Conservation (phyloP, 2,888 invertebrate genomes). For the Apamea monoglypha region DNA sequence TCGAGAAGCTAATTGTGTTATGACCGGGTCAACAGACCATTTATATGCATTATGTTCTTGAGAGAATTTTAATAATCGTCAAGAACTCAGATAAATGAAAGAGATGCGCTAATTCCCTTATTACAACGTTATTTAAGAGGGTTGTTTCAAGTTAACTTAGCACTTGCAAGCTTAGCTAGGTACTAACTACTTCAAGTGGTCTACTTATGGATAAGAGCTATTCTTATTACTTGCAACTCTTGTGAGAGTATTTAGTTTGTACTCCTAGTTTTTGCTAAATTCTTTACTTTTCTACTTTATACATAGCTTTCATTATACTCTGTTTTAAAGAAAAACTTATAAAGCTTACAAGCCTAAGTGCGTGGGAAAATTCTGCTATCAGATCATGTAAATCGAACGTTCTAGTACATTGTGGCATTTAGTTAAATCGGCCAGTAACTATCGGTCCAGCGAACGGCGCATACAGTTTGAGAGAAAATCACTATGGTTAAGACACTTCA, state of each 20-base stretch:
- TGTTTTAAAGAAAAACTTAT: background rate
- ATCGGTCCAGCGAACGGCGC: conserved; percentile 28
- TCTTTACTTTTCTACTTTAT: background rate
- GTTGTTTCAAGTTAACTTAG: conserved; percentile 13
- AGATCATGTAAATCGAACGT: conserved; percentile 30
- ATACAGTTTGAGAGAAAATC: conserved; percentile 48
- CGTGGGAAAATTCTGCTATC: conserved; percentile 53
- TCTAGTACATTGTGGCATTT: conserved; percentile 41
- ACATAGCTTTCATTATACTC: background rate
- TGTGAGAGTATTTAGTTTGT: background rate
- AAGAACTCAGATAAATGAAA: conserved; percentile 47
- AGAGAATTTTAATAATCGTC: conserved; percentile 64
- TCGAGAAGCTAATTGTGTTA: conserved; percentile 69
- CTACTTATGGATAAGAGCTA: conserved; percentile 3
- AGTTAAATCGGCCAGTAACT: conserved; percentile 34
- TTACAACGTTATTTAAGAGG: conserved; percentile 18
- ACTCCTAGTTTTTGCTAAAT: background rate
- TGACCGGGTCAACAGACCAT: conserved; percentile 71
- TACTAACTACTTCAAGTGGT: conserved; percentile 4
- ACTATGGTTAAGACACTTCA: conserved; percentile 43
- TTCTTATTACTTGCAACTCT: conserved; percentile 19
- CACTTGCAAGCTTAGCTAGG: conserved; percentile 11
- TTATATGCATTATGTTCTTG: conserved; percentile 62
- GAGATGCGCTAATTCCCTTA: conserved; percentile 38
- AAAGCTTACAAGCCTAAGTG: background rate